Percentiles rank a stretch among this genome's conserved stretches.
Evolutionary conservation across 2,797 vertebrate genomes (phyloP).

Genomic region (Scolopax rusticola): DNA sequence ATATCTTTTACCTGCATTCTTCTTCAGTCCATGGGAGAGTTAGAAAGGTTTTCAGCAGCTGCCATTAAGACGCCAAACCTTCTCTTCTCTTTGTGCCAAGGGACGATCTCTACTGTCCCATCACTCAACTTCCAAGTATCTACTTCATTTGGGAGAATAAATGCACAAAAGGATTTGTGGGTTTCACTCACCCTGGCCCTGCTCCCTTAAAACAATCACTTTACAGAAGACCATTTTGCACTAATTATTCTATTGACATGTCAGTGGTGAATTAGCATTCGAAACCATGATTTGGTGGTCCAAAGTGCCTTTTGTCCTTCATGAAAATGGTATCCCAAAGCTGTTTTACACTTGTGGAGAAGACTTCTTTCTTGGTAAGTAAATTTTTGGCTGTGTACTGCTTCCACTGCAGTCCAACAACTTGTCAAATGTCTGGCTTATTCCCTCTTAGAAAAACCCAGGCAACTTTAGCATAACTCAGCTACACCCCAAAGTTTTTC

Average conservation of each 20-base stretch:
- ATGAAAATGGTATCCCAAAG: neutral
- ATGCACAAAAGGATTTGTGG: rapidly evolving
- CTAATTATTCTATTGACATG: neutral
- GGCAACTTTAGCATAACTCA: neutral
- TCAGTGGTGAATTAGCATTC: neutral
- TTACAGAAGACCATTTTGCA: neutral
- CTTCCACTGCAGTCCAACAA: neutral
- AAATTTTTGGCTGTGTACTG: neutral
- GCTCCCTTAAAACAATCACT: neutral
- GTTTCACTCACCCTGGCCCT: neutral
- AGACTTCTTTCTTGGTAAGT: neutral
- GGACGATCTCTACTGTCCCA: neutral
- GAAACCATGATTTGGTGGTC: neutral
- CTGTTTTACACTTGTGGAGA: neutral
- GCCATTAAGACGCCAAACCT: neutral
- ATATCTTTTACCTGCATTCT: neutral
- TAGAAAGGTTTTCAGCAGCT: neutral
- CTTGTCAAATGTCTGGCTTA: neutral
- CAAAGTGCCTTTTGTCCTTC: neutral
- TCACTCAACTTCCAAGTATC: neutral
- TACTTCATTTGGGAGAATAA: neutral
- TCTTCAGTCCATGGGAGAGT: neutral
- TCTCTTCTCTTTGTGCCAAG: neutral
- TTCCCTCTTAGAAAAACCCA: neutral
- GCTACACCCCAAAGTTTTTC: neutral